A percentile compares a stretch with the other conserved stretches of the same genome.
Evolutionary conservation across 2,888 invertebrate genomes (phyloP).

Genomic region (Mythimna ferrago): DNA sequence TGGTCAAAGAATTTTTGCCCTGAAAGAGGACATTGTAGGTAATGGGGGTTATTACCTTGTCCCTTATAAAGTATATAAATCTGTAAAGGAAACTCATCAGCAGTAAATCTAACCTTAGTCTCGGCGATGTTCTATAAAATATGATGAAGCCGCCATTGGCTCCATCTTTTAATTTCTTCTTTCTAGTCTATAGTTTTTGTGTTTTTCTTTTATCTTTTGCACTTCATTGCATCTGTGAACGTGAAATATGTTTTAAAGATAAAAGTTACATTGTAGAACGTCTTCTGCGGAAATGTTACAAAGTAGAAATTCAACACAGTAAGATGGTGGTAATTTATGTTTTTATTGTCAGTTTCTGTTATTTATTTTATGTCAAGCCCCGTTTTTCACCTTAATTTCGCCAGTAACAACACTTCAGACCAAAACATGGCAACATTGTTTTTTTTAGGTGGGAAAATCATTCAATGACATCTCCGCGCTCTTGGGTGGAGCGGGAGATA

Average conservation of each 20-base stretch:
- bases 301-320: not conserved
- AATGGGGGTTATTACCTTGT: slow-evolving; percentile 51
- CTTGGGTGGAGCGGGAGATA: too few relatives aligned
- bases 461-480: too few relatives aligned
- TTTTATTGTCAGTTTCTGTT: too few relatives aligned
- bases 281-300: slow-evolving; percentile 24
- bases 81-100: slow-evolving; percentile 52
- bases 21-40: slow-evolving; percentile 21
- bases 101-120: slow-evolving; percentile 57
- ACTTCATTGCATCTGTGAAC: slow-evolving; percentile 35
- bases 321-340: too few relatives aligned
- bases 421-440: too few relatives aligned
- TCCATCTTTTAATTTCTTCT: slow-evolving; percentile 53
- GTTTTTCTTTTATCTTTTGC: slow-evolving; percentile 49
- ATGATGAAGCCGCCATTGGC: slow-evolving; percentile 31
- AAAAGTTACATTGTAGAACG: slow-evolving; percentile 25
- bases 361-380: too few relatives aligned
- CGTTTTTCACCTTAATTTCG: too few relatives aligned
- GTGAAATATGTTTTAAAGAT: slow-evolving; percentile 24
- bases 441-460: too few relatives aligned
- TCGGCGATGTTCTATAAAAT: slow-evolving; percentile 42
- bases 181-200: slow-evolving; percentile 27
- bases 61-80: slow-evolving; percentile 53
- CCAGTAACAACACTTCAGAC: too few relatives aligned
- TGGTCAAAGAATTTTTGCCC: slow-evolving; percentile 34